Evolutionary conservation across 2,113 vertebrate genomes (phyloP), one percentile per base, ranked within the genome.

Genomic region (Gopherus evgoodei): DNA sequence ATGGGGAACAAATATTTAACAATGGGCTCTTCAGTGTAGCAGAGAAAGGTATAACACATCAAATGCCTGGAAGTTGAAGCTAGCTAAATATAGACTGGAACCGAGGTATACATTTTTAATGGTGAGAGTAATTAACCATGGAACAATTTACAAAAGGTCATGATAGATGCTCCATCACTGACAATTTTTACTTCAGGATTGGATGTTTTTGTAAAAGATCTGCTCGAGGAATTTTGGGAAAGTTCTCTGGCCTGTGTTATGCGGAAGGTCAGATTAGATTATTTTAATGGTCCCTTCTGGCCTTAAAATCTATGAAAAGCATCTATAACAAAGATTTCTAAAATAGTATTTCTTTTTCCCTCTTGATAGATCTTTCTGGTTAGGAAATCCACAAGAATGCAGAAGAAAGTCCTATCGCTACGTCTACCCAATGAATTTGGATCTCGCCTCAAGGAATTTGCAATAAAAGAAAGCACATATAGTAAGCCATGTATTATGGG

Each of bases 401-500:
- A 99, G 96, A 99, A 98, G 96, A 99, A 99, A 88, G 98, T 99
- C 22, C 98, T 99, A 44, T 99, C 98, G 14, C 97, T 99, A 80
- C 98, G 98, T 50, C 92, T 99, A 72, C 98, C 98, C 38, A 83
- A 95, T 75, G 98, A 97, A 53, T 97, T 96, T 35, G 98, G 97
- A 84, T 92, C 95, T 52, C 96, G 97, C 24, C 96, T 99, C 47
- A 98, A 98, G 78, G 99, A 99, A 96, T 99, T 99, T 97, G 96
- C 98, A 47, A 98, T 99, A 94, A 99, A 98, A 97, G 99, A 99
- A 97, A 99, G 99, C 97, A 98, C 98, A 84, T 99, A 99, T 97
- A 99, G 99, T 99, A 98, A 99, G 99, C 99, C 29, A 22, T 11
- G 31, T 86, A 69, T 91, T 3, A 2, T 0, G 0, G 19, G 27